phyloP scores from a whole-genome alignment of 2,888 invertebrate genomes.

The Acanthosepion pharaonis region DNA sequence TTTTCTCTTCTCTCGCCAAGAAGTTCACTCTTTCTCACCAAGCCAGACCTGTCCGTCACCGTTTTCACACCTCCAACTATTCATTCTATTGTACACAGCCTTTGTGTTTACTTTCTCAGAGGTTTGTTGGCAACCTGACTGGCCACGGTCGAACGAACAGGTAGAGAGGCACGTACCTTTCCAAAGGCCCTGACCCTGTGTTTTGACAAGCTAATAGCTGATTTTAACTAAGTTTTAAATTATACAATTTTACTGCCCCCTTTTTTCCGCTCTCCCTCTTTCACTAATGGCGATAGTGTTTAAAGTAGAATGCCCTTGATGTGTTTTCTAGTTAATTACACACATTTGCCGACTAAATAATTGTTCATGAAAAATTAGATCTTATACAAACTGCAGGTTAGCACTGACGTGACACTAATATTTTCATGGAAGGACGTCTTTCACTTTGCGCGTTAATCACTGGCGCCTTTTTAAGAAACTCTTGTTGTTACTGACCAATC shows the following conservation, averaged over 20 bases:
- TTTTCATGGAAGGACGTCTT: not conserved
- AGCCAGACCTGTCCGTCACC: not conserved
- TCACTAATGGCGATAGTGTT: not conserved
- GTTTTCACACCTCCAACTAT: constrained; percentile 33
- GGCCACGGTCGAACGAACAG: not conserved
- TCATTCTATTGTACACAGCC: not conserved
- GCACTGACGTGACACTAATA: constrained; percentile 4
- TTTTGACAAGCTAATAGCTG: constrained; percentile 33
- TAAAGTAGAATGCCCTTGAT: constrained; percentile 3
- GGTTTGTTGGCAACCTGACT: not conserved
- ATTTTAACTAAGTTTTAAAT: constrained; percentile 33
- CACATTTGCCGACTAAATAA: constrained; percentile 11
- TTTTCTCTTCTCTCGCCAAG: not conserved
- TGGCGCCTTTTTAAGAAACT: not conserved
- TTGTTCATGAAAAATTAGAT: constrained; percentile 22
- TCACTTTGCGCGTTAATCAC: not conserved
- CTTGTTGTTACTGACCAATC: not conserved
- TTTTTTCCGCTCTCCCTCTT: not conserved
- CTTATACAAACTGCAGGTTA: constrained; percentile 33
- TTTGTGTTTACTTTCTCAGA: constrained; percentile 20
- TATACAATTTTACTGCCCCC: not conserved
- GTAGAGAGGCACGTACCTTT: not conserved
- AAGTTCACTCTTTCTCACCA: not conserved
- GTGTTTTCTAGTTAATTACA: constrained; percentile 1
- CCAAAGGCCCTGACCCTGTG: not conserved